Evolutionary conservation across 2,888 invertebrate species (phyloP), one percentile per base, ranked within the genome.

Genomic region (Drosophila vallismaia): DNA sequence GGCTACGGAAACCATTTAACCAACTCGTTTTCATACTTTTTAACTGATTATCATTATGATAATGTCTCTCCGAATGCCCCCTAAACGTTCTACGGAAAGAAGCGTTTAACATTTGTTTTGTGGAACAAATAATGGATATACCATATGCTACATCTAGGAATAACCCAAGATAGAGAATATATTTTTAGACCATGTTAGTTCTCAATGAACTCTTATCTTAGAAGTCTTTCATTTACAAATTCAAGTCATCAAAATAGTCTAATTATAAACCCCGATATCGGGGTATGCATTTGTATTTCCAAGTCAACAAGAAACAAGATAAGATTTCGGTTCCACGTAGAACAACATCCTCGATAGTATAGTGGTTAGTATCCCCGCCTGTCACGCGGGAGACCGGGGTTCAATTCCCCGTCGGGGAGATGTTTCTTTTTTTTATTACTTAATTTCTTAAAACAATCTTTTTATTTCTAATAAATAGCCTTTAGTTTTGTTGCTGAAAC

Each of bases 341-440:
- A 4, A 28, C 54, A 54, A 54, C 44, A 54, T 54, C 44, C 54
- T 54, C 54, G 54, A 54, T 54, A 54, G 44, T 54, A 54, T 44
- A 54, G 44, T 54, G 44, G 53, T 54, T 54, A 44, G 53, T 53
- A 53, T 53, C 53, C 53, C 53, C 53, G 53, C 53, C 53, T 53
- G 53, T 53, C 53, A 53, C 53, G 53, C 53, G 53, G 19, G 19
- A 19, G 19, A 19, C 19, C 19, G 19, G 19, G 19, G 19, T 19
- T 19, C 19, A 19, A 19, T 19, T 19, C 38, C 52, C 40, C 52
- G 52, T 51, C 52, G 52, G 51, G 51, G 53, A 53, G 53, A 44
- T 53, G 53, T 44, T 19, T 12, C 1, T 19, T 24, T 12, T 31
- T 53, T 53, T 24, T 9, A 44, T 24, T 19, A 19, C 19, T 19